Evolutionary conservation across 1,140 invertebrate genomes (phyloP).

Genomic region (Anastrepha ludens): DNA sequence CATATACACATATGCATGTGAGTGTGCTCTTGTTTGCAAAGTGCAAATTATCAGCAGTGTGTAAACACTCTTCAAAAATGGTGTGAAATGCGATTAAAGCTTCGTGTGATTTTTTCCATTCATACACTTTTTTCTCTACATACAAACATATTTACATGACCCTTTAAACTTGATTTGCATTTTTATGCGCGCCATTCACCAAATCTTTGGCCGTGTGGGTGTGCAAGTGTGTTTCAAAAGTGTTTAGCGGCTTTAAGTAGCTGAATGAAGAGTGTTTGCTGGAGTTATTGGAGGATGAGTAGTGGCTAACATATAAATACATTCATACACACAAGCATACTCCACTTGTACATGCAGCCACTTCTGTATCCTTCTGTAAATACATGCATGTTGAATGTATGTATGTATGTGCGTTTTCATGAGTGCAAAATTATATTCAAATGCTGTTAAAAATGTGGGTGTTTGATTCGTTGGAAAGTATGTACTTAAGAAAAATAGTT

Average conservation of each 20-base stretch:
- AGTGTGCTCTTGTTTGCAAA: constrained; percentile 37
- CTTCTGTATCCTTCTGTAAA: neutral
- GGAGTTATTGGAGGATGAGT: neutral
- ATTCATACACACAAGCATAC: neutral
- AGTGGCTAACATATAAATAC: neutral
- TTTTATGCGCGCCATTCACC: constrained; percentile 10
- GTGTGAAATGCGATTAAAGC: constrained; percentile 63
- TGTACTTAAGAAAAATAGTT: neutral
- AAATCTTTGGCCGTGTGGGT: neutral
- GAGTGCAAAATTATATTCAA: neutral
- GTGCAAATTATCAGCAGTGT: constrained; percentile 58
- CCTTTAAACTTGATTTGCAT: constrained; percentile 51
- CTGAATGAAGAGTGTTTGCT: neutral
- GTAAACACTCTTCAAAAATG: constrained; percentile 65
- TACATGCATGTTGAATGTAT: no score
- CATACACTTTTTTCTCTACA: neutral
- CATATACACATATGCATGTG: neutral
- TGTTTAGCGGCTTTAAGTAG: constrained; percentile 39
- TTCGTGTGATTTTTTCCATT: constrained; percentile 5
- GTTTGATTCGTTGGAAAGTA: neutral
- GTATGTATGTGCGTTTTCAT: no score
- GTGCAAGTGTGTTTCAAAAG: neutral
- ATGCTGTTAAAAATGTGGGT: neutral
- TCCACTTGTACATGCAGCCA: no score
- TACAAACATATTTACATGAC: neutral